Conservation (phyloP, 2,888 invertebrate species). For the Junonia oenone region DNA sequence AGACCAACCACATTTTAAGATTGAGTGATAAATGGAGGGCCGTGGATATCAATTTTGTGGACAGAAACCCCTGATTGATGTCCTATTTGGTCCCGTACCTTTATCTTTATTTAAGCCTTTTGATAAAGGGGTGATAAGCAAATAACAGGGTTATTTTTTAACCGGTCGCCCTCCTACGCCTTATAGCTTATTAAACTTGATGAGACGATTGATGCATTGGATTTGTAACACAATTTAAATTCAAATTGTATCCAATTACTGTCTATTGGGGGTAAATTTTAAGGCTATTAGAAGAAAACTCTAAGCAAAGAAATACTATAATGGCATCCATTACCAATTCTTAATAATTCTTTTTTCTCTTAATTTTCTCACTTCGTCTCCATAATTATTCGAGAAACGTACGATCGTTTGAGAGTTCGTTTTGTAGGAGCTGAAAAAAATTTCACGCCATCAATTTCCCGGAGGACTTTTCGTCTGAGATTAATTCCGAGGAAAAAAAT, state of each 20-base stretch:
- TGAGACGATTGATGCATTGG: background rate
- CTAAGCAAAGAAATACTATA: background rate
- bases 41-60: conserved; percentile 31
- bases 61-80: conserved; percentile 31
- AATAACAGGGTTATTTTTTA: conserved; percentile 16
- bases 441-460: conserved; percentile 29
- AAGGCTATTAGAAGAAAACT: background rate
- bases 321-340: conserved; percentile 11
- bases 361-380: conserved; percentile 21
- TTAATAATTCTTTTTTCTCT: conserved; percentile 7
- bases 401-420: conserved; percentile 26
- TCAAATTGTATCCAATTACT: background rate
- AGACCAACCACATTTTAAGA: conserved; percentile 21
- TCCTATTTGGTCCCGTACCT: conserved; percentile 28
- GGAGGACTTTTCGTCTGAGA: conserved; percentile 29
- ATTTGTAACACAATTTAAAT: background rate
- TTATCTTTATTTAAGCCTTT: conserved; percentile 25
- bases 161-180: conserved; percentile 2
- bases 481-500: conserved; percentile 30
- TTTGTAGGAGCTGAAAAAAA: conserved; percentile 25
- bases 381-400: conserved; percentile 28
- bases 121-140: conserved; percentile 22
- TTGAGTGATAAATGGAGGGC: conserved; percentile 33
- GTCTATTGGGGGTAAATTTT: background rate
- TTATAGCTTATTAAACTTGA: background rate